Base-by-base conservation (phyloP, 2,797 vertebrate genomes). In the Thripadectes ignobilis region DNA sequence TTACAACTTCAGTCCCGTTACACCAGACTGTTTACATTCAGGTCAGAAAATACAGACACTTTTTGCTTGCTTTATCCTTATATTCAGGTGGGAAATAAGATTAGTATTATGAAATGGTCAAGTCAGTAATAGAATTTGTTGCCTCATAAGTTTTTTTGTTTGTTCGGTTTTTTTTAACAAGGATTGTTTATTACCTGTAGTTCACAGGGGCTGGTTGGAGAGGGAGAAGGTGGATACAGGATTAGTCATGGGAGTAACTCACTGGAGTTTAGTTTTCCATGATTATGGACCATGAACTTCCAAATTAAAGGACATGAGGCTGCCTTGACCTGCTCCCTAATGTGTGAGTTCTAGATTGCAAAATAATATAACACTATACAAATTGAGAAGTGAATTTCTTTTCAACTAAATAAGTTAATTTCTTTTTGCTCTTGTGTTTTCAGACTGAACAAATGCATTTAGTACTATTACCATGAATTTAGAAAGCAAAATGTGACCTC, bases 341-440 rank as follows among this genome's bases (percentile, higher is more conserved):
- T 19, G 8, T 77, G 29, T 48, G 48, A n/a, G 45, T 38, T 88
- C 17, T 15, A 69, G 16, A 23, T 20, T 38, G 14, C 0, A 54
- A 80, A 88, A 74, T 43, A 41, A 46, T 21, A 7, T 12, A 34
- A 20, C 12, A 12, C 3, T 2, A 12, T 26, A 49, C 3, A 73
- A 85, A 66, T 5, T 66, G 6, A 8, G 9, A 73, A 32, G 3
- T 48, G 1, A 55, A 58, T 61, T 58, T 6, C 1, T 62, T 49
- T 80, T 58, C 9, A 19, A 46, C 10, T 46, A 38, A 82, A 43
- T 30, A 7, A 29, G 0, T 61, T 45, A 9, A 34, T 43, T 84
- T 36, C 1, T 79, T 85, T 41, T 58, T n/a, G 4, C 2, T 49
- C 8, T 24, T 0, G 0, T 49, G 9, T 69, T 66, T 92, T 85